Evolutionary conservation across 37 sponge, comb jelly and placozoan species (phyloP).

Genomic region (Halichondria panicea): DNA sequence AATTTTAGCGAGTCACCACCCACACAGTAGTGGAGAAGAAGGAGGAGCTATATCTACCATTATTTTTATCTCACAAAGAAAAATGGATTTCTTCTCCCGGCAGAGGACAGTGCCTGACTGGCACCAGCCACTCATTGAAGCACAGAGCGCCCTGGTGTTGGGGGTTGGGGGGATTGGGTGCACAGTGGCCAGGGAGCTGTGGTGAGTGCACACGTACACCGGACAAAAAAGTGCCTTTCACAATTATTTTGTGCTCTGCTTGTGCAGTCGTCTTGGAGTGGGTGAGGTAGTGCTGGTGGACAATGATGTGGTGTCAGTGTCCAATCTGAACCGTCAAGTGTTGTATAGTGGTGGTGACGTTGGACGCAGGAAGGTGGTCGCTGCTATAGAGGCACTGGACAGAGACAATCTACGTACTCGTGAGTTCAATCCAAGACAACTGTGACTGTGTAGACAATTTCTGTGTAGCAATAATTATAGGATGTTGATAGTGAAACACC

Average conservation of each 20-base stretch:
- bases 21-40: no score
- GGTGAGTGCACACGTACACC: slow-evolving; percentile 6
- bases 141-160: slow-evolving; percentile 51
- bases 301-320: slow-evolving; percentile 45
- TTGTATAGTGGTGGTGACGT: slow-evolving; percentile 39
- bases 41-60: no score
- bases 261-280: slow-evolving; percentile 54
- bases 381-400: slow-evolving; percentile 37
- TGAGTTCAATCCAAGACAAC: no score
- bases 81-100: slow-evolving; percentile 48
- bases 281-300: slow-evolving; percentile 34
- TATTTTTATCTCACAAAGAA: no score
- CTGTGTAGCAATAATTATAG: no score
- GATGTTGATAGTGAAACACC: no score
- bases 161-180: slow-evolving; percentile 68
- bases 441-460: background rate
- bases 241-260: background rate
- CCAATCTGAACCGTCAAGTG: slow-evolving; percentile 64
- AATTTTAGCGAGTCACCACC: no score
- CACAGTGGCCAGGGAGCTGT: slow-evolving; percentile 40
- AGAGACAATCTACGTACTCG: slow-evolving; percentile 29
- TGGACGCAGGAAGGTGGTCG: slow-evolving; percentile 42
- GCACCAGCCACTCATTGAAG: slow-evolving; percentile 30
- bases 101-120: slow-evolving; percentile 51
- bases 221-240: background rate